These are phyloP conservation scores for Euphydryas editha DNA, from an alignment of 2,888 invertebrate genomes.

Conservation along the genomic window DNA sequence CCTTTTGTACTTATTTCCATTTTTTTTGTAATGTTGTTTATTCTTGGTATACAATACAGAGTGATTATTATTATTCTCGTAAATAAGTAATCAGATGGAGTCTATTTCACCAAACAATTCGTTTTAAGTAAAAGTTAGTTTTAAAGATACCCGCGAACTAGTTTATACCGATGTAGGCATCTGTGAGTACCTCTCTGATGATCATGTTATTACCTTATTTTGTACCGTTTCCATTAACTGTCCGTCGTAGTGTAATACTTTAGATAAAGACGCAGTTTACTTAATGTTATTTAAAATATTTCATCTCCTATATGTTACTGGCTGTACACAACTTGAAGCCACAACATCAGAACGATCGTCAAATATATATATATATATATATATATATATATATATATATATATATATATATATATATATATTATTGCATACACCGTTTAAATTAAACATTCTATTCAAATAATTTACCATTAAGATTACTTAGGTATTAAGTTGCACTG, in stretches of 20 bases:
- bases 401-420: no score
- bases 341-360: no score
- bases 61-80: not conserved
- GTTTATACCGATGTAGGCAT: conserved; percentile 10
- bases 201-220: conserved; percentile 13
- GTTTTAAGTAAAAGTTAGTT: not conserved
- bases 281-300: not conserved
- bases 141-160: not conserved
- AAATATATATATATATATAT: no score
- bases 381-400: no score
- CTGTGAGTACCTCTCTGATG: not conserved
- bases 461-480: no score
- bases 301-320: not conserved
- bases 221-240: conserved; percentile 11
- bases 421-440: no score
- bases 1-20: no score
- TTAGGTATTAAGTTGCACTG: no score
- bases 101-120: not conserved
- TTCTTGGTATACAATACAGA: no score
- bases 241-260: conserved; percentile 6
- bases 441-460: no score
- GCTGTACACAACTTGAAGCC: not conserved
- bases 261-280: not conserved
- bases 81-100: not conserved
- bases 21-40: no score